phyloP scores from a whole-genome alignment of 2,888 invertebrate genomes.

The Synanthedon formicaeformis region DNA sequence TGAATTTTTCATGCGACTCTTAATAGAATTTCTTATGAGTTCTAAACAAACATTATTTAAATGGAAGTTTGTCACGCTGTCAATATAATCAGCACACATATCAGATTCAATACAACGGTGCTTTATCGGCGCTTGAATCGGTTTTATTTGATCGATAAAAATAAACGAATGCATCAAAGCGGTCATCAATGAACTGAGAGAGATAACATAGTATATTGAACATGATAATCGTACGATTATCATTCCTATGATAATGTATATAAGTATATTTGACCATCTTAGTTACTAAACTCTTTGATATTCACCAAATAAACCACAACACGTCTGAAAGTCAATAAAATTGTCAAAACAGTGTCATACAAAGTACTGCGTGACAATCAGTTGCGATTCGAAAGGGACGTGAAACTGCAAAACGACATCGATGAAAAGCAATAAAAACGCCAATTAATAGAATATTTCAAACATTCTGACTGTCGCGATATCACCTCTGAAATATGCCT shows the following conservation, averaged over 20 bases:
- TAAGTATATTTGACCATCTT: not conserved
- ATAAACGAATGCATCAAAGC: slow-evolving; percentile 29
- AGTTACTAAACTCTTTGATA: not conserved
- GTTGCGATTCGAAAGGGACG: slow-evolving; percentile 28
- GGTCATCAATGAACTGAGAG: not conserved
- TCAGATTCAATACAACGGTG: slow-evolving; percentile 43
- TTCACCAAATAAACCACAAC: not conserved
- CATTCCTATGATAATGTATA: not conserved
- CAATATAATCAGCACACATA: slow-evolving; percentile 55
- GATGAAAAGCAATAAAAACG: slow-evolving; percentile 46
- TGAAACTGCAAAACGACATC: slow-evolving; percentile 23
- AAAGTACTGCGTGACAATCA: slow-evolving; percentile 31
- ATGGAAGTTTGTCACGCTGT: slow-evolving; percentile 54
- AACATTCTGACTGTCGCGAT: slow-evolving; percentile 43
- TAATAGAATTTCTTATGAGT: slow-evolving; percentile 48
- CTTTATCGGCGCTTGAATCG: slow-evolving; percentile 46
- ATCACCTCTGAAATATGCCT: slow-evolving; percentile 41
- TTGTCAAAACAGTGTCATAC: slow-evolving; percentile 27
- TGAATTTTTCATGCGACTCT: slow-evolving; percentile 59
- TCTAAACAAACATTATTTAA: slow-evolving; percentile 40
- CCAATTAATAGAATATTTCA: slow-evolving; percentile 60
- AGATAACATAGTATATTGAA: not conserved
- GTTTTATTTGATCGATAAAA: slow-evolving; percentile 55
- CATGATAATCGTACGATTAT: not conserved
- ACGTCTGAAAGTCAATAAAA: slow-evolving; percentile 20